Base-by-base conservation (phyloP, 2,888 invertebrate genomes). In the Pomacea canaliculata region DNA sequence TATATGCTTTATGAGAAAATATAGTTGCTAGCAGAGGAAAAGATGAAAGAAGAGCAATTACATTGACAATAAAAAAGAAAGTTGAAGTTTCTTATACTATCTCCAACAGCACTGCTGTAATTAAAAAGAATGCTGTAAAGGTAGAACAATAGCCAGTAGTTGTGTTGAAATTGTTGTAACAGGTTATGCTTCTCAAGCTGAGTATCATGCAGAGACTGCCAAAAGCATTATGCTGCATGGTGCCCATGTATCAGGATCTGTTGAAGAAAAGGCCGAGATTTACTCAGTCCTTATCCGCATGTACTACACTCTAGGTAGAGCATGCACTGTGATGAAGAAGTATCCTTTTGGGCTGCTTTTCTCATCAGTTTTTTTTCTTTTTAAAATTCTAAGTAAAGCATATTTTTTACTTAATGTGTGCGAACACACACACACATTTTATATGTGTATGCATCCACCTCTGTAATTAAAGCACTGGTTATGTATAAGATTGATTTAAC, bases 181-280 rank as follows among this genome's bases (percentile, higher is more conserved):
- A 89, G 90, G 83, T 48, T 89, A 88, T 74, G 79, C 82, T 48
- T 81, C 83, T 1, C 90, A 90, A 76, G 89, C 90, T 3, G 86
- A 90, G 76, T 85, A 86, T 69, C 90, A 90, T 78, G 80, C 85
- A 48, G 88, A 88, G 67, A 84, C 81, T 67, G 90, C 89, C 49
- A 86, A 85, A 77, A 83, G 80, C 59, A 83, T 89, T 46, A 84
- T 90, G 85, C 81, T 85, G 27, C 85, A 82, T 67, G 84, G 86
- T 9, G 85, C 85, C 9, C 85, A 87, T 71, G 84, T 85, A 19
- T 82, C 85, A 9, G 78, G 82, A 13, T 85, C 85, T 0, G 81
- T 85, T 67, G 80, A 82, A 51, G 88, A 90, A 69, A 88, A 86
- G 73, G 84, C 88, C 0, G 81, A 84, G 51, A 84, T 90, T 48